Evolutionary conservation across 1,140 invertebrate genomes (phyloP), one percentile per base, ranked within the genome.

Genomic region (Stenopsyche tienmushanensis): DNA sequence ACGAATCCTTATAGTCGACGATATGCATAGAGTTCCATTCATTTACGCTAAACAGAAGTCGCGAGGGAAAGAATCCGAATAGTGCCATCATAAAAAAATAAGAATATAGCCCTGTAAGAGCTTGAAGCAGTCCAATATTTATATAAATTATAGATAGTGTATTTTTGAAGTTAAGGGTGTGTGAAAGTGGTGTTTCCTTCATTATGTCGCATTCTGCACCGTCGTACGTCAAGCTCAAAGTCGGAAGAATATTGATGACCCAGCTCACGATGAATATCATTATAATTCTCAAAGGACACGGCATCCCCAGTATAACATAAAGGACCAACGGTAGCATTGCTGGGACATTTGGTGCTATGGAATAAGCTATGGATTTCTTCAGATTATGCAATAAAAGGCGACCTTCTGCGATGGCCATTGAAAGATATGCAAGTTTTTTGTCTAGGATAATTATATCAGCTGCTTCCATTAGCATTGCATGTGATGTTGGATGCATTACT

Each of bases 361-460:
- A 96, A 78, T 97, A 97, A 7, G 92, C 92, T 66, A 98, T 97
- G 1, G 93, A 95, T 80, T 98, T 98, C 77, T 97, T 97, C 70
- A 97, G 81, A 78, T 97, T 97, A 76, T 97, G 95, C 76, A 97
- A 97, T 74, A 97, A 96, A 34, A 94, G 79, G 69, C 95, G 84
- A 10, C 93, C 95, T 82, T 97, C 94, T 80, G 97, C 91, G 10
- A 98, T 90, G 24, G 94, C 95, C 21, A 90, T 89, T 7, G 97
- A 93, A 69, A 98, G 97, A n/a, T 94, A 96, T 3, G 93, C 91
- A 77, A 98, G 97, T 77, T 97, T 96, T 75, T 97, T 95, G 73
- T 97, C 93, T 44, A 96, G 76, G 29, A 96, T 78, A 71, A 96
- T 93, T 91, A 96, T 94, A 78, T 96, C 94, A 45, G 94, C 93